Base-by-base conservation (phyloP, 2,797 vertebrate genomes). In the Adelosebastes latens region DNA sequence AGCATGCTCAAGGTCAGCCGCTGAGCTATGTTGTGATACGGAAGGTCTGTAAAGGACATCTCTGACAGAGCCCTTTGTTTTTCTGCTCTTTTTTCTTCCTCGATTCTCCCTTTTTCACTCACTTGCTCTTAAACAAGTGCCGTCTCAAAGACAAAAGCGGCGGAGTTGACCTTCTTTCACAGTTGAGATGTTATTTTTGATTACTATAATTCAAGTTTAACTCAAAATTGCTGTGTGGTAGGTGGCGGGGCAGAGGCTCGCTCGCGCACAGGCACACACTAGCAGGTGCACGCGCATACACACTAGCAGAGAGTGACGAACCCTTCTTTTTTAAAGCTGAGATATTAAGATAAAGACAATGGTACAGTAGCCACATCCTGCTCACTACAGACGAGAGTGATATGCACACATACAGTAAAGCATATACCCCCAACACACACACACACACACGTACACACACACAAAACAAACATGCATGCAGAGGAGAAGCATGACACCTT, bases 131-230 rank as follows among this genome's bases (percentile, higher is more conserved):
- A 97, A 96, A 95, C 95, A 95, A 95, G 91, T 95, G 95, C 94
- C 92, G 95, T 95, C 96, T 96, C 96, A 96, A 97, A 97, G 96
- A 97, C 96, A 97, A 97, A 96, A 93, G 94, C 88, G 82, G 85
- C 79, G 75, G 85, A 85, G 87, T 85, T 93, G 94, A 96, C 95
- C 95, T 96, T 96, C 95, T 94, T 95, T 96, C 96, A 95, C 96
- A 95, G 95, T 95, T 94, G 95, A 96, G 94, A 95, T 96, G 96
- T 96, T 96, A 96, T 96, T 95, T 95, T 95, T 96, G 95, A 96
- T 96, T 95, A 96, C 96, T 95, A 88, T 96, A 96, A 96, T 96
- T 96, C 94, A 94, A 95, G 87, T 95, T 96, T 95, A 95, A 94
- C 94, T 95, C 93, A 88, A 91, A 95, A 96, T 95, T 94, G 95